These are phyloP conservation scores for Erinaceus europaeus DNA, from an alignment of 2,113 vertebrate genomes.

Conservation along the genomic window DNA sequence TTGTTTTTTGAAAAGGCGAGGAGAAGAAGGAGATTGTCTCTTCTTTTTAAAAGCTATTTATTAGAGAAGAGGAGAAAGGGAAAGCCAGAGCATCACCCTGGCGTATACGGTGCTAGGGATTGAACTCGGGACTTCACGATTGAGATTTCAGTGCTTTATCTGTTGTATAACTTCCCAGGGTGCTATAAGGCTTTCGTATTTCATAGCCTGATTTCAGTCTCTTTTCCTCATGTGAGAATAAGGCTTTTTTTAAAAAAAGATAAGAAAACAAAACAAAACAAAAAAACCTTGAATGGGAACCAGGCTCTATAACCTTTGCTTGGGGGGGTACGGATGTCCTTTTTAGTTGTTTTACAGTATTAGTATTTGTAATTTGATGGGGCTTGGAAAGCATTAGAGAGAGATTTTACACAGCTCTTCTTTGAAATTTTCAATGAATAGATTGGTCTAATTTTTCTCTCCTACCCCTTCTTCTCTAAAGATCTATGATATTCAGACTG, in stretches of 20 bases:
- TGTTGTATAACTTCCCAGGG: no score
- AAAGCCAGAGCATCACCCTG: no score
- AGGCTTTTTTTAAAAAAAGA: no score
- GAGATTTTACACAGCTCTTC: slow-evolving; percentile 39
- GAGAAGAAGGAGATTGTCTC: background rate
- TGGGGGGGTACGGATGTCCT: background rate
- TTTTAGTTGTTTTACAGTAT: background rate
- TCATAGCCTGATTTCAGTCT: background rate
- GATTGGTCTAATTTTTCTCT: slow-evolving; percentile 77
- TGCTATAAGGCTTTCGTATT: no score
- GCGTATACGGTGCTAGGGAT: no score
- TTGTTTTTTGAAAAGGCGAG: slow-evolving; percentile 9
- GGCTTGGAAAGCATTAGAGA: background rate
- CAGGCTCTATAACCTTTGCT: background rate
- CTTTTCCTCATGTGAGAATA: no score
- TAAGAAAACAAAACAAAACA: no score
- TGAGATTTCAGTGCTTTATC: no score
- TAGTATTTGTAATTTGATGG: slow-evolving; percentile 1
- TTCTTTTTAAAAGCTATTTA: no score
- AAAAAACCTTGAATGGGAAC: background rate
- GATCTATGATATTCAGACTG: slow-evolving; percentile 99
- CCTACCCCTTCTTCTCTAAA: slow-evolving; percentile 81
- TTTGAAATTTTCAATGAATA: slow-evolving; percentile 43
- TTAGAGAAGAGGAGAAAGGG: no score
- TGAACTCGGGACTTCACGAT: no score